Base-by-base conservation (phyloP, 2,113 vertebrate species). In the Pelmatolapia mariae region DNA sequence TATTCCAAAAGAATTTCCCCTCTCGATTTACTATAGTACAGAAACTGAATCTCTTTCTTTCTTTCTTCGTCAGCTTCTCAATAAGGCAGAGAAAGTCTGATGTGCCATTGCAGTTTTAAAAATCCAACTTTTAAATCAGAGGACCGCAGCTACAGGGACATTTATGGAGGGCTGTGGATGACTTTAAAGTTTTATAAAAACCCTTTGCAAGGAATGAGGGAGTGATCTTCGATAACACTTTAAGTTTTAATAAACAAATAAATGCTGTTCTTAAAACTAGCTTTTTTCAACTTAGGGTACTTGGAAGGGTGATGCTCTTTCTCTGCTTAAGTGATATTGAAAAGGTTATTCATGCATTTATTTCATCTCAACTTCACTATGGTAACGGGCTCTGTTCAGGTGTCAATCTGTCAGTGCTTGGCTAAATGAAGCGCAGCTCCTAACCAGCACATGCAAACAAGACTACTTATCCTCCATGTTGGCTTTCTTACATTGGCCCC, bases 251-350 rank as follows among this genome's bases (percentile, higher is more conserved):
- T 47, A 47, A 71, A 45, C 38, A 43, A 73, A 43, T 24, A 71
- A 71, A 76, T 45, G n/a, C 2, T 73, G 22, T 47, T 71, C 12
- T 24, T 76, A 29, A 29, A 76, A 29, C 68, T 43, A 43, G 12
- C 8, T 43, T 45, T 68, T 43, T 71, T 43, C n/a, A 71, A 43
- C 12, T 71, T 11, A 18, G 68, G 40, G 15, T 47, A 76, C 68
- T 47, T 73, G 15, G 13, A 73, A 45, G 4, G 22, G 22, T 73
- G 8, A 45, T 1, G 0, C 22, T 26, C 4, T 0, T 73, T 18
- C 68, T 47, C 68, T 68, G 36, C 36, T 76, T 45, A 73, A 73
- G 40, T 18, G 68, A 73, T 73, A 45, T 29, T 47, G 68, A 47
- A 76, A 73, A 29, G 40, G 40, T 76, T 76, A 29, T 45, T 76